A percentile compares a stretch with the other conserved stretches of the same genome.
phyloP scores from a whole-genome alignment of 2,113 vertebrate genomes.

The Thamnophis sirtalis region DNA sequence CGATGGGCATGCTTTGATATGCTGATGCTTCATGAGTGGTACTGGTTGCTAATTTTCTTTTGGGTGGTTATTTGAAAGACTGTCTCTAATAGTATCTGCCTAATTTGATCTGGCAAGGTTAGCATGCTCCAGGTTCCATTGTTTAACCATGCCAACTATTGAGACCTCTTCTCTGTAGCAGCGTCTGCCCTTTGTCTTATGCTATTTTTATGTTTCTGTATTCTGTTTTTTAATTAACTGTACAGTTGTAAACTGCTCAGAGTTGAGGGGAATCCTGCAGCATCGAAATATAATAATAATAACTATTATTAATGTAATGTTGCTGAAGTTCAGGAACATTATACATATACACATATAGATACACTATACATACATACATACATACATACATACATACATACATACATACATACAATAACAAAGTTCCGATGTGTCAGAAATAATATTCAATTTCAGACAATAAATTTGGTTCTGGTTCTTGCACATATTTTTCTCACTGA shows the following conservation, averaged over 20 bases:
- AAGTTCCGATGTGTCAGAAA: not conserved
- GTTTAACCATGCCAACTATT: not conserved
- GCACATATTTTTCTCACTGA: not conserved
- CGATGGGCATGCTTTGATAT: not conserved
- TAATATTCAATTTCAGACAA: not conserved
- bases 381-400: too few species aligned
- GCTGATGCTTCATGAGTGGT: not conserved
- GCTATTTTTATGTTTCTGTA: not conserved
- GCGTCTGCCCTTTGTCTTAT: not conserved
- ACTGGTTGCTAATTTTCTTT: not conserved
- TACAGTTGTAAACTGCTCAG: not conserved
- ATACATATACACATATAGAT: not conserved
- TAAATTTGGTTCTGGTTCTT: not conserved
- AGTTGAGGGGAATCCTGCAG: not conserved
- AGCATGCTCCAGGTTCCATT: not conserved
- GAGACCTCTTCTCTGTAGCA: not conserved
- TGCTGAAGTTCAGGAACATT: not conserved
- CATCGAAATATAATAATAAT: not conserved
- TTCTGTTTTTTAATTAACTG: not conserved
- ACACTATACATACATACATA: too few species aligned
- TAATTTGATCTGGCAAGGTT: not conserved
- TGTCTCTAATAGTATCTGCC: not conserved
- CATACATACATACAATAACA: not conserved
- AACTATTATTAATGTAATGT: not conserved
- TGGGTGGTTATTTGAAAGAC: not conserved